phyloP scores from a whole-genome alignment of 2,888 invertebrate genomes.

The Orthonevra nobilis region DNA sequence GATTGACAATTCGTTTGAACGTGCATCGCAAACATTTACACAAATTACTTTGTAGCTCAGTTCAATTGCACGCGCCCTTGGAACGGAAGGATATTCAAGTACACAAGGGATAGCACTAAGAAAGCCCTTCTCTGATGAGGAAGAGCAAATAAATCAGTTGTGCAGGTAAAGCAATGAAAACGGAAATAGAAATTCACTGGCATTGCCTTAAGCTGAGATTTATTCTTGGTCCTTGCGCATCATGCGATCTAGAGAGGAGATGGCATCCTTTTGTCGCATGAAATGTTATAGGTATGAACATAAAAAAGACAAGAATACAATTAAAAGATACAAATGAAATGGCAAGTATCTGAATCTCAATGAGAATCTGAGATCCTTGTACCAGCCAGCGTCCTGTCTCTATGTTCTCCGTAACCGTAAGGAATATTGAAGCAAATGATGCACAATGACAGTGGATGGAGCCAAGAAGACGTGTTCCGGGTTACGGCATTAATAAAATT shows the following conservation, averaged over 20 bases:
- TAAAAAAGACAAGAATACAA: constrained; percentile 43
- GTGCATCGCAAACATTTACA: constrained; percentile 54
- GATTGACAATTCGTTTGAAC: constrained; percentile 43
- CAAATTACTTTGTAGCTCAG: constrained; percentile 55
- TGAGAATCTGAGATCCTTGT: constrained; percentile 1
- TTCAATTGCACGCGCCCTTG: constrained; percentile 11
- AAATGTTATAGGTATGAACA: constrained; percentile 4
- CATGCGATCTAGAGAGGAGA: no score
- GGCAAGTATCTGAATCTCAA: constrained; percentile 40
- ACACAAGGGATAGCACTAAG: constrained; percentile 29
- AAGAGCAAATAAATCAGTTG: constrained; percentile 55
- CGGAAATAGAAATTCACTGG: constrained; percentile 20
- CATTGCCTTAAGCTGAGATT: constrained; percentile 30
- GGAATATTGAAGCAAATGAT: constrained; percentile 46
- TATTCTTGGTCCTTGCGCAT: constrained; percentile 26
- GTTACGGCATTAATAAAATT: constrained; percentile 43
- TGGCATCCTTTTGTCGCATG: neutral
- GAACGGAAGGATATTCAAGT: neutral
- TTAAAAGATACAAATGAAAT: constrained; percentile 52
- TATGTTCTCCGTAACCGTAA: no score
- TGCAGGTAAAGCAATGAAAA: constrained; percentile 24
- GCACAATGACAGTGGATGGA: constrained; percentile 14
- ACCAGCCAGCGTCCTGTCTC: neutral
- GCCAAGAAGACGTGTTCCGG: constrained; percentile 21
- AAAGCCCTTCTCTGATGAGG: constrained; percentile 10